Base-by-base conservation (phyloP, 2,888 invertebrate genomes). In the Nymphalis urticae region DNA sequence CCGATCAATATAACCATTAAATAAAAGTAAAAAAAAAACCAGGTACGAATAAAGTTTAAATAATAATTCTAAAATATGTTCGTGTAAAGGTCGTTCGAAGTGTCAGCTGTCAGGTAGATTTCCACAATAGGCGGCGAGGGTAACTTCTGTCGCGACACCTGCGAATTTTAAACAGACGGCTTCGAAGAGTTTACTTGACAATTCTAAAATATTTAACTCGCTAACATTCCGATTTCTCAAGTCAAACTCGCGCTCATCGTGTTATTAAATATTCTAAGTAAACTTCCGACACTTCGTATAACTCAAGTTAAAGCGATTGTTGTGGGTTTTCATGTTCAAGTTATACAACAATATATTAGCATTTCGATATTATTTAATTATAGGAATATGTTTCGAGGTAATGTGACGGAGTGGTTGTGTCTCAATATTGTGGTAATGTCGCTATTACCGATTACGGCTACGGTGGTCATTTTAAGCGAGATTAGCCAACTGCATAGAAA, bases 131-230 rank as follows among this genome's bases (percentile, higher is more conserved):
- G 51, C 60, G 76, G 73, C 74, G 75, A 70, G 78, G 79, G 78
- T 82, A 78, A 85, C 79, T 86, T 85, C 70, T 73, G 73, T 77
- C 75, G 76, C 80, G 80, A 82, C 82, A 85, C 82, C 83, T 85
- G 81, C 82, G 88, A 87, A 88, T 88, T 87, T 89, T 86, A 89
- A 89, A 81, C 82, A 87, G 85, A 80, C 79, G 78, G 81, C 85
- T 85, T 83, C 85, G 85, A 87, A 86, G 79, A 82, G 82, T 82
- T 84, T 85, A 84, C 82, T 80, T 75, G 75, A 80, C 82, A 82
- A 81, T 80, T 82, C 80, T 84, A 58, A 58, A 58, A 58, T 42
- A 58, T 58, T 19, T 58, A 58, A 58, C 58, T 42, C 58, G 36
- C 58, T 19, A 58, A 58, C 19, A 58, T 42, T 4, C 13, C 17